Conservation (phyloP, 2,113 vertebrate genomes). For the Rattus norvegicus region DNA sequence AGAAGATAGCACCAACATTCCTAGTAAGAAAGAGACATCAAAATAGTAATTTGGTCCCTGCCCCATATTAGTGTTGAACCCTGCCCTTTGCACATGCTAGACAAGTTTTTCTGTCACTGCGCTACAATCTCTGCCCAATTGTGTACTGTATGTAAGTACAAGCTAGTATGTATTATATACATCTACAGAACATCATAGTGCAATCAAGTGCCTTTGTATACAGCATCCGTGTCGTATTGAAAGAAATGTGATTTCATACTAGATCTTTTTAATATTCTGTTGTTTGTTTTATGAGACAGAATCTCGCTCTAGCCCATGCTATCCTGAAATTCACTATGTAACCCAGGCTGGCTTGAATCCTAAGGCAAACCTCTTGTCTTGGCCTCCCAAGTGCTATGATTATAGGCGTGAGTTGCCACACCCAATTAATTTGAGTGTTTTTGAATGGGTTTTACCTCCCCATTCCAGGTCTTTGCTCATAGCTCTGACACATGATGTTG, state of each 20-base stretch:
- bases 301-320: background rate
- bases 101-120: background rate
- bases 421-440: background rate
- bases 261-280: background rate
- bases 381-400: background rate
- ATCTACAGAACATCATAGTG: background rate
- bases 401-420: background rate
- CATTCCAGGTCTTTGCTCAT: background rate
- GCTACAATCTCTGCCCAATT: background rate
- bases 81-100: background rate
- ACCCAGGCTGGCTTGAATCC: background rate
- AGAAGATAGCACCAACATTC: background rate
- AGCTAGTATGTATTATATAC: background rate
- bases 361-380: background rate
- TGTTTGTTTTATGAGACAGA: background rate
- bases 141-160: background rate
- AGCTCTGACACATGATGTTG: background rate
- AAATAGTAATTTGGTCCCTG: background rate
- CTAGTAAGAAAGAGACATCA: background rate
- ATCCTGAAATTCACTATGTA: background rate
- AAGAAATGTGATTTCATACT: background rate
- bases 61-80: background rate
- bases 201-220: background rate
- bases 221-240: background rate
- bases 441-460: background rate